phyloP scores from a whole-genome alignment of 2,113 vertebrate genomes.

The Puntigrus tetrazona region DNA sequence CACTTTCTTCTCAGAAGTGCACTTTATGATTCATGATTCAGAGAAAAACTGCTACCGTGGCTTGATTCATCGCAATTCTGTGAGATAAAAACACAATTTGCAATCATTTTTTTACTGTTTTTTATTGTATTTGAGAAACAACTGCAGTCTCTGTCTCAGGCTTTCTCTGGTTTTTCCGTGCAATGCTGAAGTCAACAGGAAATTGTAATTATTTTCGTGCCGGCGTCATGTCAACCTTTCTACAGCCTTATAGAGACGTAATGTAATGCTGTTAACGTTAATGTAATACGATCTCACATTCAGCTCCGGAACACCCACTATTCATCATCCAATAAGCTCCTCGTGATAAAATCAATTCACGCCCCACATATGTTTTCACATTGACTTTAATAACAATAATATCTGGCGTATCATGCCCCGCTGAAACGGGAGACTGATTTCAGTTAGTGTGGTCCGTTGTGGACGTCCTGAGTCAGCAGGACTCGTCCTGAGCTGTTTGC shows the following conservation, averaged over 20 bases:
- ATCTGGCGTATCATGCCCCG: background rate
- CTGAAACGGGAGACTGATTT: background rate
- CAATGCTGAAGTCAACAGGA: background rate
- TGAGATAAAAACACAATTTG: no score
- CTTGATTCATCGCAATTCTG: no score
- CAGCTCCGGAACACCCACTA: background rate
- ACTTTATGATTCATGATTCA: no score
- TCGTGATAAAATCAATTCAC: background rate
- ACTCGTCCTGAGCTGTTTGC: slow-evolving; percentile 69
- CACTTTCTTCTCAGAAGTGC: no score
- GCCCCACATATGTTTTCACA: background rate
- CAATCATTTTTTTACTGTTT: no score
- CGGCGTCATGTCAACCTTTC: background rate
- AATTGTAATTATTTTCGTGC: background rate
- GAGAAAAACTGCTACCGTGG: no score
- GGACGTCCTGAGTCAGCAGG: slow-evolving; percentile 68
- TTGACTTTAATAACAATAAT: background rate
- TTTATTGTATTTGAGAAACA: no score
- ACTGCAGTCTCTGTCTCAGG: no score
- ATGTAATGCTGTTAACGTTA: background rate
- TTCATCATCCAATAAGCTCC: background rate
- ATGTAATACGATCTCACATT: background rate
- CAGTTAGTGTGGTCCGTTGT: slow-evolving; percentile 43
- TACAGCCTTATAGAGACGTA: background rate
- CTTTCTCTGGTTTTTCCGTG: background rate